Evolutionary conservation across 2,113 vertebrate species (phyloP).

Genomic region (Columba janthina): DNA sequence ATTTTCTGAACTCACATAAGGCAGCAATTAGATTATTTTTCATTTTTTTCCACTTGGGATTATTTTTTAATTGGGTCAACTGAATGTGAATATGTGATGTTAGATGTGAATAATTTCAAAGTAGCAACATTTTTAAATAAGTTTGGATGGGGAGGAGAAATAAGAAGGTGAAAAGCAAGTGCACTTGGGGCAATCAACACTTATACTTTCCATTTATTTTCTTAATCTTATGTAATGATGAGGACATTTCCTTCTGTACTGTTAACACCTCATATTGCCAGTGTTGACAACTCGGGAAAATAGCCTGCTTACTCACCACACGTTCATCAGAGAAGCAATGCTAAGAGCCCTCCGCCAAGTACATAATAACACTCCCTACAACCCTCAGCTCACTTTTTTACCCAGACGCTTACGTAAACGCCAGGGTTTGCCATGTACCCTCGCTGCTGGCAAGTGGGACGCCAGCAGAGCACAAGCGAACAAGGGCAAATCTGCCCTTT

Average conservation of each 20-base stretch:
- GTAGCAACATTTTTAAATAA: neutral
- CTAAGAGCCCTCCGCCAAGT: slow-evolving; percentile 16
- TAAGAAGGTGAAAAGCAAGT: neutral
- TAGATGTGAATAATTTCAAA: neutral
- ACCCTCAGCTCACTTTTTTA: neutral
- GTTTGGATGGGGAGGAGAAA: neutral
- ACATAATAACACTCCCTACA: slow-evolving; percentile 26
- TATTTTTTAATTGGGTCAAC: slow-evolving; percentile 41
- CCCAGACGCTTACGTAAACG: neutral
- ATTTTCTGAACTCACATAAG: neutral
- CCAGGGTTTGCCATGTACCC: neutral
- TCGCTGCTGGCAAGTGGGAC: neutral
- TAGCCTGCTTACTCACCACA: slow-evolving; percentile 58
- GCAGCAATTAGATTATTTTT: slow-evolving; percentile 28
- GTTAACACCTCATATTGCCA: slow-evolving; percentile 42
- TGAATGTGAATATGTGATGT: neutral
- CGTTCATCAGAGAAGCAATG: slow-evolving; percentile 18
- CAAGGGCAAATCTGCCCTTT: neutral
- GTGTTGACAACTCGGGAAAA: slow-evolving; percentile 60
- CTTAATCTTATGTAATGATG: slow-evolving; percentile 37
- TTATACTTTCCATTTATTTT: neutral
- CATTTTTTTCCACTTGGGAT: neutral
- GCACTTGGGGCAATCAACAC: neutral
- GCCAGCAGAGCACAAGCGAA: neutral
- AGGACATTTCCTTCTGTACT: slow-evolving; percentile 37